phyloP scores from a whole-genome alignment of 1,140 invertebrate species.

The honey bee (Apis mellifera) region DNA sequence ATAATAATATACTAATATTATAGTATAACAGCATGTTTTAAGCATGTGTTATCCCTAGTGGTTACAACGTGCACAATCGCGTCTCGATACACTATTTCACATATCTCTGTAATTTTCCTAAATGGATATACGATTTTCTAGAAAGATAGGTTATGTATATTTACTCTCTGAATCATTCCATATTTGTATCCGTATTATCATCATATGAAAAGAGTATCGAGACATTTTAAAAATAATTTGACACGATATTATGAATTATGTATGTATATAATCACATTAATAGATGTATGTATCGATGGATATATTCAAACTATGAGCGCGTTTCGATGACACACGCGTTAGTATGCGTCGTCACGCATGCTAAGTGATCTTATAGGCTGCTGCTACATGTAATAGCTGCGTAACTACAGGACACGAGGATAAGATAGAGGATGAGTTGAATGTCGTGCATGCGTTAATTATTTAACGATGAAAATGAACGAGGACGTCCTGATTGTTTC shows the following conservation, averaged over 20 bases:
- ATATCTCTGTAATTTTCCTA: not conserved
- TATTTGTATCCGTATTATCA: no score
- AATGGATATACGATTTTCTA: not conserved
- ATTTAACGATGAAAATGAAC: constrained; percentile 19
- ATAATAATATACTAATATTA: not conserved
- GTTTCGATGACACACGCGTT: not conserved
- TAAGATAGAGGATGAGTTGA: not conserved
- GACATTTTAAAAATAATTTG: not conserved
- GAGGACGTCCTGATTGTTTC: not conserved
- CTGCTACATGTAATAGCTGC: not conserved
- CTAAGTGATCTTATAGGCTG: not conserved
- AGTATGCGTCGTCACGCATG: not conserved
- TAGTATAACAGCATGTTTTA: constrained; percentile 30
- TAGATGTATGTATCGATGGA: not conserved
- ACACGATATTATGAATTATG: not conserved
- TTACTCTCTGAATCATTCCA: not conserved
- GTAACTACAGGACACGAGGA: constrained; percentile 2
- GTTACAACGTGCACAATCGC: constrained; percentile 46
- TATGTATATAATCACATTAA: not conserved
- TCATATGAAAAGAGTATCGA: constrained; percentile 12
- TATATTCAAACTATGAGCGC: not conserved
- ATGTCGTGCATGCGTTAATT: not conserved
- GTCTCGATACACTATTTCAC: not conserved
- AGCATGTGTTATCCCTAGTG: constrained; percentile 2
- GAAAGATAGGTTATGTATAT: not conserved